Base-by-base conservation (phyloP, 1,140 invertebrate genomes). In the Ylistrum balloti region DNA sequence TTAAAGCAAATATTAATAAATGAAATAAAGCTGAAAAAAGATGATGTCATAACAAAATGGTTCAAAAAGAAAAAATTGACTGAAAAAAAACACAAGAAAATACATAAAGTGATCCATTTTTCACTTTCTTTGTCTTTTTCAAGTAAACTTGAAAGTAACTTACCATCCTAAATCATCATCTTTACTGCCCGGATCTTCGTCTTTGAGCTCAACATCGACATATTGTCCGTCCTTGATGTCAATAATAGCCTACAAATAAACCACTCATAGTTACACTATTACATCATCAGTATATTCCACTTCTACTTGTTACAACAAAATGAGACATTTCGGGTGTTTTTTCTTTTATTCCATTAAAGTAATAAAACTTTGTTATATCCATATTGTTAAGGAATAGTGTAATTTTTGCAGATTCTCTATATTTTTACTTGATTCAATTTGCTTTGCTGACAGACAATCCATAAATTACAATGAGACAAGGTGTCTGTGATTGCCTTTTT, bases 151-250 rank as follows among this genome's bases (percentile, higher is more conserved):
- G n/a, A n/a, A n/a, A n/a, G 88, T n/a, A 15, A 32, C 95, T 91
- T 91, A 96, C 95, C 89, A 95, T 91, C 96, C 96, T 15, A 96
- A 88, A 13, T 91, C 86, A 90, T 96, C 96, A 93, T 99, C 98
- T 95, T 98, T 97, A 95, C 97, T 98, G 88, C 98, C 96, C 41
- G 95, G 97, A 95, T 99, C 98, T 95, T 99, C 97, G 97, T 99
- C 98, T 97, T 97, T 97, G 91, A 99, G 96, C 94, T 97, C 97
- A 93, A 99, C 96, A 92, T 97, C 97, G 96, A 99, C 96, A 94
- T 97, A 97, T 96, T 98, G 98, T 93, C 98, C 98, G 93, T 97
- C 97, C 94, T 97, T 96, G 95, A 96, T 94, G 93, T 96, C 95
- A 87, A 97, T 95, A 28, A 96, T 94, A 33, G 95, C 94, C 96